Conservation (phyloP, 1,140 invertebrate species). For the Leucophenga varia region DNA sequence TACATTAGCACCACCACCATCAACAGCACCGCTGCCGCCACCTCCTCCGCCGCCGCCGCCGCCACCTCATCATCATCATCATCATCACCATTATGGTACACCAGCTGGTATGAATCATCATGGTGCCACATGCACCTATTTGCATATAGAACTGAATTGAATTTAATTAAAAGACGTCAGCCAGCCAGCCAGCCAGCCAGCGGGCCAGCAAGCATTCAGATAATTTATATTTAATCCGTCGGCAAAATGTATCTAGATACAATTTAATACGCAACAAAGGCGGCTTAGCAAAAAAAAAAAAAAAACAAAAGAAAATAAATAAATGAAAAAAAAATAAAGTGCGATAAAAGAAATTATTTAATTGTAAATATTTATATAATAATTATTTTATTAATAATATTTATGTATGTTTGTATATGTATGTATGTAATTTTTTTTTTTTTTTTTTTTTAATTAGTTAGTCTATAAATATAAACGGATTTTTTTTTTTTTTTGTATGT, state of each 20-base stretch:
- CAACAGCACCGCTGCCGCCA: not conserved
- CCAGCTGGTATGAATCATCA: not conserved
- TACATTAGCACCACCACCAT: slow-evolving; percentile 4
- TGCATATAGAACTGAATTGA: slow-evolving; percentile 41
- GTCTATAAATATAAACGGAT: slow-evolving; percentile 13
- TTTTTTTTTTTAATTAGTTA: slow-evolving; percentile 28
- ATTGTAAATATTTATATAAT: slow-evolving; percentile 9
- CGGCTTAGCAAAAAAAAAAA: not conserved
- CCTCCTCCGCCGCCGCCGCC: too few species aligned
- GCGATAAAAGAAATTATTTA: slow-evolving; percentile 6
- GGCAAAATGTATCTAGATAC: slow-evolving; percentile 9
- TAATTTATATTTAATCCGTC: slow-evolving; percentile 10
- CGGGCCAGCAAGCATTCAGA: slow-evolving; percentile 14
- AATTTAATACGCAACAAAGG: not conserved
- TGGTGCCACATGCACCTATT: slow-evolving; percentile 11
- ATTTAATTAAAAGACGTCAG: too few species aligned
- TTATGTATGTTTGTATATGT: slow-evolving; percentile 2
- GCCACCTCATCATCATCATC: too few species aligned
- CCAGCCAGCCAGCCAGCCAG: not conserved
- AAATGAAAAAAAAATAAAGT: slow-evolving; percentile 16
- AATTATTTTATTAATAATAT: slow-evolving; percentile 3
- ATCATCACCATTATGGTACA: too few species aligned
- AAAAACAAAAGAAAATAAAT: slow-evolving; percentile 2
- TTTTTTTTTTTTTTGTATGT: too few species aligned
- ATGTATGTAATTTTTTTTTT: slow-evolving; percentile 10